Conservation (phyloP, 2,888 invertebrate genomes). For the Cetonia aurata region DNA sequence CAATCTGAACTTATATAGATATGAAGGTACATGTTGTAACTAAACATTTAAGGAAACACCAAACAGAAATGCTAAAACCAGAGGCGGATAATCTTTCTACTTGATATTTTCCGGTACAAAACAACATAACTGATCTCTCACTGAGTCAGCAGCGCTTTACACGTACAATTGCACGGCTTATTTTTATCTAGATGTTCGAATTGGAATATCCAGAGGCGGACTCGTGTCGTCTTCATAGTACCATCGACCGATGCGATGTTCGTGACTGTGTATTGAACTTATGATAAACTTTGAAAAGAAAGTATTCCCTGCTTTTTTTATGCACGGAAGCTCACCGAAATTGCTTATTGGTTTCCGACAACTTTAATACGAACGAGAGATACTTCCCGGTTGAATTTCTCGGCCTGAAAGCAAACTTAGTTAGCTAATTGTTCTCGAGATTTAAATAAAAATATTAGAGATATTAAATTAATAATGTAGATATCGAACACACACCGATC, state of each 20-base stretch:
- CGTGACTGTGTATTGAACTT: slow-evolving; percentile 21
- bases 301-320: slow-evolving; percentile 13
- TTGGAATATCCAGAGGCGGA: slow-evolving; percentile 8
- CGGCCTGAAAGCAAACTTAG: too few species aligned
- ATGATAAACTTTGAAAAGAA: slow-evolving; percentile 23
- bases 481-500: background rate
- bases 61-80: too few species aligned
- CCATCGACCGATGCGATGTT: background rate
- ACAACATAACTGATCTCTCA: slow-evolving; percentile 40
- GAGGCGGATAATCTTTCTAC: too few species aligned
- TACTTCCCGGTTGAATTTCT: too few species aligned
- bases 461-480: background rate
- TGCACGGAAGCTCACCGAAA: slow-evolving; percentile 7
- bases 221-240: background rate
- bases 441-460: background rate
- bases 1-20: too few species aligned
- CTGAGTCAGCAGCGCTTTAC: slow-evolving; percentile 34
- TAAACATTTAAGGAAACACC: too few species aligned
- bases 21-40: too few species aligned
- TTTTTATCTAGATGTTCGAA: slow-evolving; percentile 14
- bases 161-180: slow-evolving; percentile 22
- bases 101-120: too few species aligned
- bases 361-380: slow-evolving; percentile 3
- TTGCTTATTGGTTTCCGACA: slow-evolving; percentile 17
- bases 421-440: too few species aligned